Base-by-base conservation (phyloP, 2,888 invertebrate genomes). In the Homarus gammarus region DNA sequence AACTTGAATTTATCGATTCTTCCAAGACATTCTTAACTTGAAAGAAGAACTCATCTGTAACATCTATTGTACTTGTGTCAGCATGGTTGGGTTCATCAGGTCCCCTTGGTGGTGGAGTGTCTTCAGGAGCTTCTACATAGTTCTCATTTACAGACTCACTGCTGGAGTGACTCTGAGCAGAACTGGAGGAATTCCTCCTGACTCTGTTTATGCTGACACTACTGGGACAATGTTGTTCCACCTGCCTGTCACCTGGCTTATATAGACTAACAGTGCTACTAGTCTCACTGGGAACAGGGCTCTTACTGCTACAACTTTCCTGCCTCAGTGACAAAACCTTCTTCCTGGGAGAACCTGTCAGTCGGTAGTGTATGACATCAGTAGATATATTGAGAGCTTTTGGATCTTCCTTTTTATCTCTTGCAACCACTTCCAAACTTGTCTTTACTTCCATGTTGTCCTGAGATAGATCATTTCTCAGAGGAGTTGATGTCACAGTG, bases 401-500 rank as follows among this genome's bases (percentile, higher is more conserved):
- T n/a, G n/a, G 2, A 31, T 78, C 33, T 18, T 36, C n/a, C 0
- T 51, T 33, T 40, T 18, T n/a, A 0, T 33, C 27, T 36, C 33
- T 33, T 40, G 15, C 1, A 27, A 15, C 31, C 38, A 18, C 73
- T 2, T 38, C 73, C 36, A 36, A 40, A 72, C 64, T 27, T 64
- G 6, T 27, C 64, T 64, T 0, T 27, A 0, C 38, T 18, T 38
- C 79, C 61, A 1, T 61, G 1, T 36, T 15, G 33, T 40, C 44
- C 18, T 78, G 6, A n/a, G 36, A 6, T 10, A 8, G n/a, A 51
- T 18, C 31, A 36, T 15, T 51, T 33, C 2, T 31, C 15, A 18
- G 49, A 51, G 51, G 78, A 78, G 78, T 56, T 51, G 51, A 78
- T 18, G 78, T 78, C 78, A 51, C 31, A 15, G 3, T 51, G 44